A percentile compares a stretch with the other conserved stretches of the same genome.
phyloP scores from a whole-genome alignment of 2,888 invertebrate genomes.

The Ormyrus pomaceus region DNA sequence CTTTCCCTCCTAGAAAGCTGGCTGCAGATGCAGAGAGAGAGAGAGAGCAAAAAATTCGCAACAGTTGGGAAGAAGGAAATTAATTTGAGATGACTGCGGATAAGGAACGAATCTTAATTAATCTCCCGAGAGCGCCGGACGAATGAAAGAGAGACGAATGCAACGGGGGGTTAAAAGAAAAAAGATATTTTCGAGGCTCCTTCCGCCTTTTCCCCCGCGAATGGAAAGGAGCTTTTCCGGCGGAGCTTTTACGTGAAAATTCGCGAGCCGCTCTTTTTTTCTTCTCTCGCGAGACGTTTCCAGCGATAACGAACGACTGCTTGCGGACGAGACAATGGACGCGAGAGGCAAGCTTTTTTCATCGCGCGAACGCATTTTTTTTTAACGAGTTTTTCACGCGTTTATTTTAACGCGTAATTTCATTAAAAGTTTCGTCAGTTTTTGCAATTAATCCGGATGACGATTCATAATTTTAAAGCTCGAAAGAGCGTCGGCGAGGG shows the following conservation, averaged over 20 bases:
- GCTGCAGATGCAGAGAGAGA: neutral
- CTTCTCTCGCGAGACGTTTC: neutral
- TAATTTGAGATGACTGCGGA: conserved; percentile 48
- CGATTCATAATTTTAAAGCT: neutral
- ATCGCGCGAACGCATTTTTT: no score
- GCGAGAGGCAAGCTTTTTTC: no score
- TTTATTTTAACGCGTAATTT: neutral
- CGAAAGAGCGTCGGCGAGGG: neutral
- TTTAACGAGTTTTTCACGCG: no score
- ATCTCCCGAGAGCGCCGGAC: neutral
- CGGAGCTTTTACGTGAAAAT: neutral
- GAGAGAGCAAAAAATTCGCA: no score
- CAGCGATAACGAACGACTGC: no score
- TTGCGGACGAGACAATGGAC: no score
- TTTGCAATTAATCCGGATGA: neutral
- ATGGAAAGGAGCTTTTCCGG: neutral
- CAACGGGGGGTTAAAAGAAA: conserved; percentile 1
- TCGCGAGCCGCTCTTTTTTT: neutral
- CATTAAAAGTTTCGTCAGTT: neutral
- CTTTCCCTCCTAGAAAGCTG: neutral
- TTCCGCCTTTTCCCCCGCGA: neutral
- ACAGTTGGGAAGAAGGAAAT: conserved; percentile 40
- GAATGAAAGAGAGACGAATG: conserved; percentile 6
- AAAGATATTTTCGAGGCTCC: conserved; percentile 20
- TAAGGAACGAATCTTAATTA: conserved; percentile 51